phyloP scores from a whole-genome alignment of 2,113 vertebrate species.

The Ophthalmotilapia sp. region DNA sequence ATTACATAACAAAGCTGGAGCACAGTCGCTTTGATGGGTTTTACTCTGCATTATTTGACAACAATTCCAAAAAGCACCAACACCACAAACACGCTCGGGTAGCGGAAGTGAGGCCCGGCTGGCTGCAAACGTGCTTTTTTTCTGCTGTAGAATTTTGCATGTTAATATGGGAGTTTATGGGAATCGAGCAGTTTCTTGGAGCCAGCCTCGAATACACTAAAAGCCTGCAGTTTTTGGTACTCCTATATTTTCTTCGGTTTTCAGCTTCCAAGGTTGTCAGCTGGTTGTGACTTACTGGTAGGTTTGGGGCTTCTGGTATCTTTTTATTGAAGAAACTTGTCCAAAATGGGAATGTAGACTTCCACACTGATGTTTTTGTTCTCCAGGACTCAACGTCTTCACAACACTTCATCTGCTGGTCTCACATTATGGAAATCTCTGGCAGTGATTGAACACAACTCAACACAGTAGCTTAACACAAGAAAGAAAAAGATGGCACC shows the following conservation, averaged over 20 bases:
- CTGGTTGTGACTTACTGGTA: neutral
- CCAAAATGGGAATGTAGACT: neutral
- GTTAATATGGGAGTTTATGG: neutral
- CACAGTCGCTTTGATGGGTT: neutral
- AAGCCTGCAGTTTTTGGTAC: neutral
- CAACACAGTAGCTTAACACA: neutral
- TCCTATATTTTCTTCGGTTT: neutral
- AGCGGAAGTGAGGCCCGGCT: neutral
- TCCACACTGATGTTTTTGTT: neutral
- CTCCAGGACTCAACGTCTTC: neutral
- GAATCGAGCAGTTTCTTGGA: neutral
- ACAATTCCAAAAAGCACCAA: neutral
- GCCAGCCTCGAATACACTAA: neutral
- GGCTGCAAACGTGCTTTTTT: neutral
- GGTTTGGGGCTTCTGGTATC: neutral
- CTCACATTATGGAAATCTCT: neutral
- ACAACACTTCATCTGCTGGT: neutral
- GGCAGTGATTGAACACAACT: neutral
- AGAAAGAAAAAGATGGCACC: neutral
- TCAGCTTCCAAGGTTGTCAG: neutral
- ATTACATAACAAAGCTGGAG: neutral
- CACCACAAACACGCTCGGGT: neutral
- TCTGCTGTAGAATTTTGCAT: neutral
- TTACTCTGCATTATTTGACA: neutral
- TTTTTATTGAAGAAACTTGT: neutral